A percentile compares a stretch with the other conserved stretches of the same genome.
These are phyloP conservation scores for Plagodis pulveraria DNA, from an alignment of 2,888 invertebrate genomes.

Conservation along the genomic window DNA sequence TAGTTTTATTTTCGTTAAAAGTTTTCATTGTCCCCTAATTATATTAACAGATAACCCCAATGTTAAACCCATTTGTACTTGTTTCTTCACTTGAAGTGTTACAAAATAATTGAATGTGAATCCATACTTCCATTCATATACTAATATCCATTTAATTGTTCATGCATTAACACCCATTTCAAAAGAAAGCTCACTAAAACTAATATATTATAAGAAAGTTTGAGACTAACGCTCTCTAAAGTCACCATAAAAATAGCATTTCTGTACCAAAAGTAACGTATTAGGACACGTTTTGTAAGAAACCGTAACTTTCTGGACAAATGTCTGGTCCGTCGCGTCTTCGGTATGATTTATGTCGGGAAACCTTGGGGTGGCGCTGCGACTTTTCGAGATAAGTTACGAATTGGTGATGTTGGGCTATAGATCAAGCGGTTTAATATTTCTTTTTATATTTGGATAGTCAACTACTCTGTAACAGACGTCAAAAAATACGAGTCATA, in stretches of 20 bases:
- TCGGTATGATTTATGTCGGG: constrained; percentile 45
- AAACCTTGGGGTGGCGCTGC: constrained; percentile 31
- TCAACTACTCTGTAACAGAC: no score
- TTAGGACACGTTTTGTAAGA: constrained; percentile 31
- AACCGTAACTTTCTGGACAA: constrained; percentile 17
- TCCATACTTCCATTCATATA: no score
- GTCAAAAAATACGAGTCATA: no score
- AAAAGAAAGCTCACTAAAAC: constrained; percentile 7
- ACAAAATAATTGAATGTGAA: no score
- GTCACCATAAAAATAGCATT: constrained; percentile 33
- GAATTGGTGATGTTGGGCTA: constrained; percentile 29
- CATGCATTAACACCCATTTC: neutral
- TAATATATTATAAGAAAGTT: constrained; percentile 14
- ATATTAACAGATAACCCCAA: no score
- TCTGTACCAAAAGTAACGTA: constrained; percentile 34
- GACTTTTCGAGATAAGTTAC: constrained; percentile 40
- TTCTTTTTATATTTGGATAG: neutral
- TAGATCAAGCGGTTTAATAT: constrained; percentile 15
- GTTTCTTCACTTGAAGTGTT: no score
- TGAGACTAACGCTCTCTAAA: constrained; percentile 21
- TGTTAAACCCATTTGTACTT: no score
- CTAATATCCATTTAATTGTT: no score
- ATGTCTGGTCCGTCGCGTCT: constrained; percentile 11
- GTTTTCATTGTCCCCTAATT: no score
- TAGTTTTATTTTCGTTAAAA: no score